Percentiles rank a stretch among this genome's conserved stretches.
Conservation (phyloP, 2,113 vertebrate species). For the Apodemus sylvaticus region DNA sequence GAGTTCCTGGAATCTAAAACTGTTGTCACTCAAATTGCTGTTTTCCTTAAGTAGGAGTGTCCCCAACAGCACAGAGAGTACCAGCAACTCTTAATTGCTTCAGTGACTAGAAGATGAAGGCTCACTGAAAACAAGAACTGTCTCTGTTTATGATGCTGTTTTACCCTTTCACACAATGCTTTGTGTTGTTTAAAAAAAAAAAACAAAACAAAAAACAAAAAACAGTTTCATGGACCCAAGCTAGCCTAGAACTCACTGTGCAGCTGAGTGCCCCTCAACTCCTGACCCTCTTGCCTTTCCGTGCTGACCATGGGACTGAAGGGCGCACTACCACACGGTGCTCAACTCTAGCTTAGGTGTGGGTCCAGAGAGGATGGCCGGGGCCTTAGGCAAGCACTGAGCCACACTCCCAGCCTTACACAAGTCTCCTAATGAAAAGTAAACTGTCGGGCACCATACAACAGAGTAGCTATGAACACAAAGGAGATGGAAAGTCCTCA, state of each 20-base stretch:
- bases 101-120: neutral
- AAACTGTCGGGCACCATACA: neutral
- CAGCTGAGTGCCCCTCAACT: neutral
- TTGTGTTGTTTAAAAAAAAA: neutral
- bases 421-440: neutral
- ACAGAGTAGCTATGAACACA: neutral
- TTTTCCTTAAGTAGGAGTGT: neutral
- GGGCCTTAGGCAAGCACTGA: neutral
- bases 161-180: neutral
- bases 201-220: no score
- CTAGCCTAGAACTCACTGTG: neutral
- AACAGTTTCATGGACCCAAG: neutral
- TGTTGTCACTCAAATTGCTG: neutral
- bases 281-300: neutral
- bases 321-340: neutral
- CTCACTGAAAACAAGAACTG: neutral
- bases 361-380: neutral
- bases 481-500: neutral
- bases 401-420: neutral
- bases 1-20: neutral
- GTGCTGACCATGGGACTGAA: neutral
- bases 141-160: neutral
- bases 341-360: neutral
- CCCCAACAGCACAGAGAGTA: neutral
- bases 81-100: neutral